A percentile compares a stretch with the other conserved stretches of the same genome.
These are phyloP conservation scores for Ecliptopera silaceata DNA, from an alignment of 2,888 invertebrate genomes.

Conservation along the genomic window DNA sequence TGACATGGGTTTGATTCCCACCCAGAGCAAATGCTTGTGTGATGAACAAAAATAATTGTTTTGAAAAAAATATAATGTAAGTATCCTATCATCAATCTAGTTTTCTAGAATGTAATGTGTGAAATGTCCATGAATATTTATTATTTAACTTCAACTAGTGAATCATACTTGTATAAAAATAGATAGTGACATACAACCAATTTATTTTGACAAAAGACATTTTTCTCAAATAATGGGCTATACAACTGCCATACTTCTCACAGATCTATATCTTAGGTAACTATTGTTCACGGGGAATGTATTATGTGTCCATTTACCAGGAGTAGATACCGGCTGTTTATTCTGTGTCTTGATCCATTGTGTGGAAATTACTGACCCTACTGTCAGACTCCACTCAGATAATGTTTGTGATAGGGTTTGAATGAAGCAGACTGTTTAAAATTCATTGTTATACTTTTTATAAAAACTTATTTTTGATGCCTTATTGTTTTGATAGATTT, in stretches of 20 bases:
- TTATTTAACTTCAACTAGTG: too few species aligned
- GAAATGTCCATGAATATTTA: too few species aligned
- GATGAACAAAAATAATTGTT: too few species aligned
- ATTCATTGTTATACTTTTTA: not conserved
- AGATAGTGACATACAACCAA: not conserved
- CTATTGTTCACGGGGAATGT: slow-evolving; percentile 30
- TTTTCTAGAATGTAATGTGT: too few species aligned
- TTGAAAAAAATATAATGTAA: too few species aligned
- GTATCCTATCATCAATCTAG: too few species aligned
- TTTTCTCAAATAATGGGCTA: not conserved
- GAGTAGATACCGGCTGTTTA: slow-evolving; percentile 18
- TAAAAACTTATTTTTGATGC: too few species aligned
- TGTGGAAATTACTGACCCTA: slow-evolving; percentile 35
- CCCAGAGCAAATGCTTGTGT: too few species aligned
- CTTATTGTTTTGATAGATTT: too few species aligned
- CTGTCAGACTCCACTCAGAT: not conserved
- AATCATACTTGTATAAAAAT: too few species aligned
- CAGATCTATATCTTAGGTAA: slow-evolving; percentile 13
- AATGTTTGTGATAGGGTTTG: not conserved
- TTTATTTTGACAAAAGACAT: not conserved
- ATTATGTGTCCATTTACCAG: slow-evolving; percentile 29
- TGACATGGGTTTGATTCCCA: too few species aligned
- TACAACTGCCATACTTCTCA: slow-evolving; percentile 1
- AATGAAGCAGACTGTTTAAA: not conserved
- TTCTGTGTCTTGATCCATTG: slow-evolving; percentile 32